These are phyloP conservation scores for Galeruca laticollis DNA, from an alignment of 2,888 invertebrate species.

Conservation along the genomic window DNA sequence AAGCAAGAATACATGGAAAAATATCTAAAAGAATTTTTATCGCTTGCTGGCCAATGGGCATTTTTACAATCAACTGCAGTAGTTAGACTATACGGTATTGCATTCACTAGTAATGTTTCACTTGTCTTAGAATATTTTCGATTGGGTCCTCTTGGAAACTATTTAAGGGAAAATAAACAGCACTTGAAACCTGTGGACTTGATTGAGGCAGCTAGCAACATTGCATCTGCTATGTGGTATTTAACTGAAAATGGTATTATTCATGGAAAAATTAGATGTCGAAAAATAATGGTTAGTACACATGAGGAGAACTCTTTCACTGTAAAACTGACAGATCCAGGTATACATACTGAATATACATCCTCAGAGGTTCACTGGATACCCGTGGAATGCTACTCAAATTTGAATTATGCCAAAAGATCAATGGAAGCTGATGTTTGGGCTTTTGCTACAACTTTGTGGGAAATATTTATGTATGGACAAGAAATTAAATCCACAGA, in stretches of 20 bases:
- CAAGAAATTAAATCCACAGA: slow-evolving; percentile 59
- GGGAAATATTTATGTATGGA: slow-evolving; percentile 92
- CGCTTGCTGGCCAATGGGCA: slow-evolving; percentile 83
- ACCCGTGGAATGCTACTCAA: slow-evolving; percentile 84
- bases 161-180: slow-evolving; percentile 69
- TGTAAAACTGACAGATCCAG: slow-evolving; percentile 88
- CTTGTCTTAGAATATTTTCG: slow-evolving; percentile 86
- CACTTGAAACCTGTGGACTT: slow-evolving; percentile 77
- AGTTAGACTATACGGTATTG: slow-evolving; percentile 82
- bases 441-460: slow-evolving; percentile 92
- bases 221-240: slow-evolving; percentile 89
- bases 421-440: slow-evolving; percentile 86
- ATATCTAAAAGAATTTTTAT: slow-evolving; percentile 80
- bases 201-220: slow-evolving; percentile 83
- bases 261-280: slow-evolving; percentile 88
- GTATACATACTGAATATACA: slow-evolving; percentile 74
- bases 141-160: slow-evolving; percentile 82
- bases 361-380: slow-evolving; percentile 87
- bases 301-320: slow-evolving; percentile 77
- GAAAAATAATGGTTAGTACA: slow-evolving; percentile 82
- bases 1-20: slow-evolving; percentile 75
- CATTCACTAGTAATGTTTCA: slow-evolving; percentile 81
- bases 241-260: slow-evolving; percentile 84
- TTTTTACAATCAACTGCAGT: slow-evolving; percentile 82
- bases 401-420: slow-evolving; percentile 75